Evolutionary conservation across 2,888 invertebrate genomes (phyloP).

Genomic region (Plebejus argus): DNA sequence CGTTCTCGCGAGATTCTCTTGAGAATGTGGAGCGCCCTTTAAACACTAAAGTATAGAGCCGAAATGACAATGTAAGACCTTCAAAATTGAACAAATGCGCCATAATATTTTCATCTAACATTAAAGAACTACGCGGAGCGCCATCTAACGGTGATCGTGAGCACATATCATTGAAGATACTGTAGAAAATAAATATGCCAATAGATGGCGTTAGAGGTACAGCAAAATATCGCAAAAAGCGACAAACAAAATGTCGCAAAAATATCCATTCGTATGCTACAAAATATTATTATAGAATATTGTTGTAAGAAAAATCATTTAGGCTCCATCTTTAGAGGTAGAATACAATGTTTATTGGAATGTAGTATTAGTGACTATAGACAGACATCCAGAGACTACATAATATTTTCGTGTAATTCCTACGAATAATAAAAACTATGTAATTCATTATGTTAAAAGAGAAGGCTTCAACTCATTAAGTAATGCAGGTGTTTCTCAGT

Average conservation of each 20-base stretch:
- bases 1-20: too few species aligned
- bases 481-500: too few species aligned
- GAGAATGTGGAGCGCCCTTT: too few species aligned
- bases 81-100: background rate
- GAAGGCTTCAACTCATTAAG: too few species aligned
- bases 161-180: background rate
- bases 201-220: background rate
- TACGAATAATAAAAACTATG: background rate
- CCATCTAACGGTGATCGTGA: background rate
- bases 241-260: background rate
- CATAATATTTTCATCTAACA: background rate
- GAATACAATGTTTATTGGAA: slow-evolving; percentile 19
- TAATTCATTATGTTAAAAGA: too few species aligned
- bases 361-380: slow-evolving; percentile 13
- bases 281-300: background rate
- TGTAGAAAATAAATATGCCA: background rate
- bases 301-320: background rate
- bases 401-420: background rate
- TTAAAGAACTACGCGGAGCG: background rate
- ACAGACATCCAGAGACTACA: background rate
- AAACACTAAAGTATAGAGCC: slow-evolving; percentile 11
- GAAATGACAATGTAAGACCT: background rate
- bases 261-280: background rate
- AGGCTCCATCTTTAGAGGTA: slow-evolving; percentile 17
- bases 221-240: background rate